Evolutionary conservation across 2,888 invertebrate genomes (phyloP).

Genomic region (Pinctada fucata): DNA sequence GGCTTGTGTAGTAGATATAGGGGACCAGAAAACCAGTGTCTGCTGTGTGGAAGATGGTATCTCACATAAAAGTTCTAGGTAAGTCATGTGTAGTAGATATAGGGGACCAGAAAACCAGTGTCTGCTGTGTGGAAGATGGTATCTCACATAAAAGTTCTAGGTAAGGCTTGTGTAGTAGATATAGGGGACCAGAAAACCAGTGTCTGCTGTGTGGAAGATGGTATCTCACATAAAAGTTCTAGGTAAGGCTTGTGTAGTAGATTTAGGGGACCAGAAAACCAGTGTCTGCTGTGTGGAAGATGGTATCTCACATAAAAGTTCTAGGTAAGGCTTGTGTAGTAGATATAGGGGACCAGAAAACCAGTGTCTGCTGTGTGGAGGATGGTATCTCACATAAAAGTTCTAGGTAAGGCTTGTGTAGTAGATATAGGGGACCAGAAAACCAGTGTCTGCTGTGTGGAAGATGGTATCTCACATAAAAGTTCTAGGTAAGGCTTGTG

Average conservation of each 20-base stretch:
- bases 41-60: no score
- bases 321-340: conserved; percentile 78
- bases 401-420: no score
- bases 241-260: conserved; percentile 75
- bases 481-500: no score
- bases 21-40: not conserved
- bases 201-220: conserved; percentile 97
- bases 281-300: conserved; percentile 97
- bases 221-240: conserved; percentile 92
- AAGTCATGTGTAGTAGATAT: no score
- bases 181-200: conserved; percentile 94
- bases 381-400: no score
- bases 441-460: not conserved
- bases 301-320: conserved; percentile 93
- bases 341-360: no score
- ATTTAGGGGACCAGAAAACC: conserved; percentile 87
- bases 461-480: no score
- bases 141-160: no score
- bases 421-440: not conserved
- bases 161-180: conserved; percentile 91
- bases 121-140: no score
- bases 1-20: not conserved
- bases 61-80: no score
- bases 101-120: no score
- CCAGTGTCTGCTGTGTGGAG: no score